These are phyloP conservation scores for Drosophila mettleri DNA, from an alignment of 2,888 invertebrate species.

Conservation along the genomic window DNA sequence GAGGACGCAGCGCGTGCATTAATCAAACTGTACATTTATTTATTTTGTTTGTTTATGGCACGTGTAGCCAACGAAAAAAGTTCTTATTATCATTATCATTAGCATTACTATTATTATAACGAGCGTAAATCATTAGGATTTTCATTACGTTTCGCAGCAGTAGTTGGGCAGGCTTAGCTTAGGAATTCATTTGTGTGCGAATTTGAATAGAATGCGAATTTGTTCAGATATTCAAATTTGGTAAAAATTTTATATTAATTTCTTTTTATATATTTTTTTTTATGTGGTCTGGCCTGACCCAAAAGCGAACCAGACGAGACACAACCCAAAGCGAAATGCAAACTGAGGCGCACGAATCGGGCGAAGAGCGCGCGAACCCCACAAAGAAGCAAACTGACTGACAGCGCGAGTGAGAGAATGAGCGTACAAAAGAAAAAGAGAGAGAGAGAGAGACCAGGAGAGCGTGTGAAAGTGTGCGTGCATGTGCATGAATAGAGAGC, in stretches of 20 bases:
- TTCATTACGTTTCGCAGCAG: constrained; percentile 42
- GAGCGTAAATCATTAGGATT: neutral
- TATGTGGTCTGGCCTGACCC: constrained; percentile 73
- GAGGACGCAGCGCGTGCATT: constrained; percentile 18
- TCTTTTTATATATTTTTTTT: constrained; percentile 37
- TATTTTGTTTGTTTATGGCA: constrained; percentile 34
- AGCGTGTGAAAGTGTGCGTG: constrained; percentile 5
- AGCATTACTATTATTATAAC: neutral
- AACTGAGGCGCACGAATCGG: constrained; percentile 73
- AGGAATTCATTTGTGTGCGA: constrained; percentile 39
- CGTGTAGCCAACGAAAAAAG: constrained; percentile 38
- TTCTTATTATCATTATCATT: constrained; percentile 9
- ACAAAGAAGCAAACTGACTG: constrained; percentile 27
- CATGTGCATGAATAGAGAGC: constrained; percentile 7
- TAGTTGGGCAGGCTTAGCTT: constrained; percentile 50
- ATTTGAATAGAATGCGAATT: constrained; percentile 35
- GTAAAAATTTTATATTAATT: constrained; percentile 27
- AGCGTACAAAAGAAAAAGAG: neutral
- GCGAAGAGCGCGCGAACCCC: constrained; percentile 78
- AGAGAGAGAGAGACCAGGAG: neutral
- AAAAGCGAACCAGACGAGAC: constrained; percentile 79
- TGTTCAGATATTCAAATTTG: constrained; percentile 25
- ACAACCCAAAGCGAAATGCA: constrained; percentile 83
- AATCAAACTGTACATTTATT: constrained; percentile 32
- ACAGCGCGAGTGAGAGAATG: neutral